These are phyloP conservation scores for Simalia tracyae DNA, from an alignment of 2,797 vertebrate genomes.

Conservation along the genomic window DNA sequence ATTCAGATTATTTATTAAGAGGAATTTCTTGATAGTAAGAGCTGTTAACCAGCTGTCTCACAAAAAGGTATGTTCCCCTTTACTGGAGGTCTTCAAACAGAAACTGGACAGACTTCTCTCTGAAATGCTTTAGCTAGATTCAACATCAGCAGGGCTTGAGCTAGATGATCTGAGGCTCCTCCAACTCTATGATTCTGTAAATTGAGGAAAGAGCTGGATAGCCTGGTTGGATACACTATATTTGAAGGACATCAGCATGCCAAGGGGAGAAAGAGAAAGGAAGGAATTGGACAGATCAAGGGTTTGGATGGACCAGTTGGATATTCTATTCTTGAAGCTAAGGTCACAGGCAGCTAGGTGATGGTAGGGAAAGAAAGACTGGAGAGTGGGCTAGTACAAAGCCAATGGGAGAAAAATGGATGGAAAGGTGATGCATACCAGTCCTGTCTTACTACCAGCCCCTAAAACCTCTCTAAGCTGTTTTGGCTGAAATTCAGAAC, in stretches of 20 bases:
- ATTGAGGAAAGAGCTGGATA: neutral
- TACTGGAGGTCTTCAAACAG: neutral
- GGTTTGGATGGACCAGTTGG: neutral
- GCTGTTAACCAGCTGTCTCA: neutral
- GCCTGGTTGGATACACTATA: neutral
- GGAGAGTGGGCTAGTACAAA: neutral
- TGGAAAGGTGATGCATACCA: neutral
- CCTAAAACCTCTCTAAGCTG: neutral
- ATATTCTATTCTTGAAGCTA: neutral
- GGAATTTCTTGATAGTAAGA: neutral
- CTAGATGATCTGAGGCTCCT: neutral
- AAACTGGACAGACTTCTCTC: neutral
- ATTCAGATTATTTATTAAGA: neutral
- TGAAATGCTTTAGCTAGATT: neutral
- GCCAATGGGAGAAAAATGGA: neutral
- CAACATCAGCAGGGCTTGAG: neutral
- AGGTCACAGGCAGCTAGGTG: neutral
- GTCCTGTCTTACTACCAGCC: neutral
- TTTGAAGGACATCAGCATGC: neutral
- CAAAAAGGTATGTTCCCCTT: neutral
- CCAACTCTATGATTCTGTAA: neutral
- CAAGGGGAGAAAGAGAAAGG: neutral
- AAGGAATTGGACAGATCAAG: neutral
- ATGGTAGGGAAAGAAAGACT: neutral
- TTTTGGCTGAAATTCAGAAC: neutral